phyloP scores from a whole-genome alignment of 2,797 vertebrate genomes.

The Odontamblyopus rebecca region DNA sequence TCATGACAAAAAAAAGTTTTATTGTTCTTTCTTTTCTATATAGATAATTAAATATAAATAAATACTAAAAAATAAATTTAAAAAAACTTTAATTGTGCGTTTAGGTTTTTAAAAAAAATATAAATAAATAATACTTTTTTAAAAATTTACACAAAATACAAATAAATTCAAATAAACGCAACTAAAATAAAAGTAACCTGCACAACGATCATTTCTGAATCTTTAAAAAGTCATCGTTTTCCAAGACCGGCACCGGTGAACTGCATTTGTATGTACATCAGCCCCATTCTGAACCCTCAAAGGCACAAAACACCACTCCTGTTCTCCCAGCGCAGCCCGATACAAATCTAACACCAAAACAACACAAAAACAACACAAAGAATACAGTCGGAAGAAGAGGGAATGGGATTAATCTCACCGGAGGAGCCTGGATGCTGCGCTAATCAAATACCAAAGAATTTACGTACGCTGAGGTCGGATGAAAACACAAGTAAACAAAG shows the following conservation, averaged over 20 bases:
- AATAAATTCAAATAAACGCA: no score
- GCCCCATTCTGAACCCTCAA: conserved; percentile 37
- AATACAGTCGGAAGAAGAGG: conserved; percentile 4
- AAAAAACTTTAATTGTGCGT: no score
- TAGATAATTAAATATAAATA: no score
- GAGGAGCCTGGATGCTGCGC: neutral
- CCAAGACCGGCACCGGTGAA: conserved; percentile 40
- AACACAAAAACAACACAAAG: neutral
- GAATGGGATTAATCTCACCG: neutral
- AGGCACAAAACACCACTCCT: conserved; percentile 34
- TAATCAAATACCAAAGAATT: conserved; percentile 21
- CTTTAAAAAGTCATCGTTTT: neutral
- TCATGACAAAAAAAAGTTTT: no score
- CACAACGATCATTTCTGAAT: neutral
- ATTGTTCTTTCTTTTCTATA: no score
- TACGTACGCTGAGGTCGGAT: conserved; percentile 6
- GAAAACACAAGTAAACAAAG: conserved; percentile 19
- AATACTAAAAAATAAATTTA: no score
- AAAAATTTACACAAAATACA: no score
- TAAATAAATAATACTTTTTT: no score
- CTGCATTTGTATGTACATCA: conserved; percentile 58
- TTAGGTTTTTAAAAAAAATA: no score
- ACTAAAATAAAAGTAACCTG: no score
- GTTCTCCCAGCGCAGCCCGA: conserved; percentile 31
- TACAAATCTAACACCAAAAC: neutral